A percentile compares a stretch with the other conserved stretches of the same genome.
Conservation (phyloP, 1,140 invertebrate species). For the Colletes gigas region DNA sequence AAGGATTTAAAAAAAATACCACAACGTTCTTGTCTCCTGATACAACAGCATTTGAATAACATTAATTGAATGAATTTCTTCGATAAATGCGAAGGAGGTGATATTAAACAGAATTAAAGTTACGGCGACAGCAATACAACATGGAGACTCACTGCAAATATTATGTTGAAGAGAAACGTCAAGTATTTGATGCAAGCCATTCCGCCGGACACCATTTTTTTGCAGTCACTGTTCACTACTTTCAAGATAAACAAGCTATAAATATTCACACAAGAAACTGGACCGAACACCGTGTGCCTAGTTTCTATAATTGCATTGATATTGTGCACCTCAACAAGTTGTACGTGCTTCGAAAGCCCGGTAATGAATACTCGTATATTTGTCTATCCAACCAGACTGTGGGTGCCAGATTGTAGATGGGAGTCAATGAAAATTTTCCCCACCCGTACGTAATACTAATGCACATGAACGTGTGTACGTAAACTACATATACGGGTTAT, state of each 20-base stretch:
- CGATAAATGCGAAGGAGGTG: not conserved
- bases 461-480: too few relatives aligned
- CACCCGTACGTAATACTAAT: too few relatives aligned
- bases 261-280: not conserved
- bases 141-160: constrained; percentile 88
- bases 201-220: constrained; percentile 87
- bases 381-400: constrained; percentile 55
- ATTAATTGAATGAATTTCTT: not conserved
- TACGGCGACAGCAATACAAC: not conserved
- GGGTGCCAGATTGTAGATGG: too few relatives aligned
- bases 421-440: too few relatives aligned
- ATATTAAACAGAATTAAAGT: not conserved
- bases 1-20: too few relatives aligned
- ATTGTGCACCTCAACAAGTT: not conserved
- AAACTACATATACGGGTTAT: too few relatives aligned
- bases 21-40: too few relatives aligned
- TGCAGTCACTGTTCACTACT: constrained; percentile 33
- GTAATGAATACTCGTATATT: constrained; percentile 65
- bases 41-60: too few relatives aligned
- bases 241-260: not conserved
- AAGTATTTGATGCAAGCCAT: constrained; percentile 91
- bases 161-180: constrained; percentile 91
- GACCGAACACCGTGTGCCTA: not conserved
- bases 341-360: constrained; percentile 43
- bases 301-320: constrained; percentile 25